Evolutionary conservation across 2,113 vertebrate genomes (phyloP), one percentile per base, ranked within the genome.

Genomic region (Laticauda colubrina): DNA sequence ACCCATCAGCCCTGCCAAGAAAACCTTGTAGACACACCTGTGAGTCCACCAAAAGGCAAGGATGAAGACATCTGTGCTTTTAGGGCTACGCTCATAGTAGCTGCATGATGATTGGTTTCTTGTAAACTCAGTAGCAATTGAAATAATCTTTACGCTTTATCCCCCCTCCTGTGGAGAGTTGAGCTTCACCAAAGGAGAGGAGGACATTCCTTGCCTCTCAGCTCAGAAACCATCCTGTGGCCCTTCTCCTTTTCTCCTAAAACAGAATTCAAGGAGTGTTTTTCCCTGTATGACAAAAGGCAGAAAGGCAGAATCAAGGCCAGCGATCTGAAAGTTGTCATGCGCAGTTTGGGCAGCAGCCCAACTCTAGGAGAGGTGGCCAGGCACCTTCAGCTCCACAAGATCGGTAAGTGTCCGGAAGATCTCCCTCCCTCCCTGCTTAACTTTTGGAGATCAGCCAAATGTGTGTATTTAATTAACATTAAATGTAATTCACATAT

Each of bases 261-360:
- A 93, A 14, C 97, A 99, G 99, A 99, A 96, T 99, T 98, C 97
- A 99, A 99, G 96, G 99, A 99, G 94, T 99, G 99, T 81, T 99
- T 99, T 94, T 99, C 99, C 0, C 98, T 99, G 87, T 99, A 99
- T 0, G 99, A 99, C 97, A 99, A 99, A 97, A 98, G 98, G 88
- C 98, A 98, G 7, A 98, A 98, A 48, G 99, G 99, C 6, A 99
- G 98, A 97, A 98, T 99, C 23, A 96, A 96, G 1, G 98, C 97
- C 88, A 95, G 97, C 0, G 99, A 99, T 69, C 98, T 99, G 94
- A 96, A 99, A 94, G 98, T 96, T 0, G 98, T 99, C 24, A 99
- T 99, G 99, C 96, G 99, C 55, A 98, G 98, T 96, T 97, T 99
- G 95, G 99, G 99, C 1, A 97, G 97, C 86, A 98, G 98, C 94